A percentile compares a stretch with the other conserved stretches of the same genome.
Evolutionary conservation across 92 coral and sea anemone genomes (phyloP).

Genomic region (Palythoa grandiflora): DNA sequence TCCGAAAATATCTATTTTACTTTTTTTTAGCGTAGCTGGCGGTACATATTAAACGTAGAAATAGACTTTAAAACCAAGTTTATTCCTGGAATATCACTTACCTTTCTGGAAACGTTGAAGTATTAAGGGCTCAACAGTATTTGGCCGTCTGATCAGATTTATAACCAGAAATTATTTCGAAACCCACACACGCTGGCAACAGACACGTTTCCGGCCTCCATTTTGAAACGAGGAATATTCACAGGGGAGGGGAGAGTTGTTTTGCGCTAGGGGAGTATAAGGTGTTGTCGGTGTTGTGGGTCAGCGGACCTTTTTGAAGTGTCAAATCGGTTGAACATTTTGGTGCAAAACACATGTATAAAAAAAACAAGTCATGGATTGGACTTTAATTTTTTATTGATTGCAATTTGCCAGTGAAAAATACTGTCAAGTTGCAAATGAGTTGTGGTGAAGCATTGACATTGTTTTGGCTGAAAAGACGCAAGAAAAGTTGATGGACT

Average conservation of each 20-base stretch:
- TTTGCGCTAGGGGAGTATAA: not conserved
- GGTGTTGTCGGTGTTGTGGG: not conserved
- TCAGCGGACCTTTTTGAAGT: not conserved
- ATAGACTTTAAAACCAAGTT: not conserved
- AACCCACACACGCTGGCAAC: not conserved
- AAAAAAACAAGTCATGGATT: not conserved
- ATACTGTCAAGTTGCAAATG: conserved; percentile 14
- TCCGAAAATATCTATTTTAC: not conserved
- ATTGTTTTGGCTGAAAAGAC: conserved; percentile 18
- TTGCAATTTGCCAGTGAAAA: conserved; percentile 7
- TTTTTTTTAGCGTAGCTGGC: too few relatives aligned
- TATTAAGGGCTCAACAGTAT: not conserved
- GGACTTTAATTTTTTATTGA: conserved; percentile 33
- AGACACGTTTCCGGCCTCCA: conserved; percentile 23
- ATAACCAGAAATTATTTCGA: not conserved
- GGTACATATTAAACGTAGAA: too few relatives aligned
- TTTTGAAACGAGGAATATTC: conserved; percentile 8
- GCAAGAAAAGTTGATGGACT: not conserved
- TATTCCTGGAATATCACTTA: not conserved
- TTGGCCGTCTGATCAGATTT: not conserved
- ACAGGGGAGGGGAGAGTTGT: conserved; percentile 19
- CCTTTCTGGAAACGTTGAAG: not conserved
- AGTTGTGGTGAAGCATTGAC: conserved; percentile 3
- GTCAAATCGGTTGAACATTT: not conserved
- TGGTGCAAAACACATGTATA: not conserved